A percentile compares a stretch with the other conserved stretches of the same genome.
Evolutionary conservation across 2,888 invertebrate species (phyloP).

Genomic region (Drosophila longiperda): DNA sequence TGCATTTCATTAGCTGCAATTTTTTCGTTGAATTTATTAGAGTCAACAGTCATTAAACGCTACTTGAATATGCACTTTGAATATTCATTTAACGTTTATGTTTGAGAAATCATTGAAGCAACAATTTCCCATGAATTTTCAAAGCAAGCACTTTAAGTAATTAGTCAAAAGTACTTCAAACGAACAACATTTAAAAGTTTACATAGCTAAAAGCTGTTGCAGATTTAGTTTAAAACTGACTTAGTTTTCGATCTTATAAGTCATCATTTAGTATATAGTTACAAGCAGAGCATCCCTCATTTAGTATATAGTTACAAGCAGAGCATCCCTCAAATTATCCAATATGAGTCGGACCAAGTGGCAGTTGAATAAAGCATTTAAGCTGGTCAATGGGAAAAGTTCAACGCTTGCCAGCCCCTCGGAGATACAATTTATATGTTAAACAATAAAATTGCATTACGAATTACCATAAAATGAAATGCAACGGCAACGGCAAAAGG

Average conservation of each 20-base stretch:
- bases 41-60: conserved; percentile 8
- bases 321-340: background rate
- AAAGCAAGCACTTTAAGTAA: background rate
- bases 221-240: too few relatives aligned
- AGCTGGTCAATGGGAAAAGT: conserved; percentile 10
- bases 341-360: conserved; percentile 4
- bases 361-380: background rate
- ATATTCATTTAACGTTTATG: conserved; percentile 10
- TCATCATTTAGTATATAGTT: background rate
- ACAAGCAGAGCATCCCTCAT: background rate
- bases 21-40: conserved; percentile 8
- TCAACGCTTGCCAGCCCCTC: conserved; percentile 11
- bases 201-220: too few relatives aligned
- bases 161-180: background rate
- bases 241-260: background rate
- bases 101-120: conserved; percentile 1
- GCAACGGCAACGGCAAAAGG: conserved; percentile 28
- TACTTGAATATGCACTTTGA: conserved; percentile 8
- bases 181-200: background rate
- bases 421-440: conserved; percentile 61
- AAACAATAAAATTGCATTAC: conserved; percentile 64
- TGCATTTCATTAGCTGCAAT: conserved; percentile 6
- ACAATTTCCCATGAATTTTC: background rate
- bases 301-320: background rate
- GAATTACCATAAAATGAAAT: conserved; percentile 57